phyloP scores from a whole-genome alignment of 2,888 invertebrate genomes.

The Criorhina ranunculi region DNA sequence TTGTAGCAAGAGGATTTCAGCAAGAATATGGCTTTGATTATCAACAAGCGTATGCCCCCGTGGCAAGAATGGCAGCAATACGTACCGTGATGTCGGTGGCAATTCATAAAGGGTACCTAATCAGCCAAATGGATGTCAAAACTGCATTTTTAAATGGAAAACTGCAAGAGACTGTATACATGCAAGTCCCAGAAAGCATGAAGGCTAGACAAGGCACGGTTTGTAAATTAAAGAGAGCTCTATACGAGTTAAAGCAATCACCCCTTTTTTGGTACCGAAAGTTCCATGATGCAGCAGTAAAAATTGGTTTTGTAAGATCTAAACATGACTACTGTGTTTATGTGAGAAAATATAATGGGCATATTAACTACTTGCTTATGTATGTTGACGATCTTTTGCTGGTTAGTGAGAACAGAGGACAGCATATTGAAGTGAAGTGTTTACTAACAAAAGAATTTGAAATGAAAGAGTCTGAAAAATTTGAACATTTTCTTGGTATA shows the following conservation, averaged over 20 bases:
- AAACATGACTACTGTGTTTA: neutral
- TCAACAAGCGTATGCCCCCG: too few species aligned
- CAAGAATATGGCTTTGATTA: slow-evolving; percentile 36
- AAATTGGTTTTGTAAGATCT: too few species aligned
- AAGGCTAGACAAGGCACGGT: neutral
- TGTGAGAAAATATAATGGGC: neutral
- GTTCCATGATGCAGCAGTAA: neutral
- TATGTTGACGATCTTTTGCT: neutral
- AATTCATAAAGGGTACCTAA: neutral
- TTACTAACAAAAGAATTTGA: neutral
- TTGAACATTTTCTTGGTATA: too few species aligned
- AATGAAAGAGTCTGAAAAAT: neutral
- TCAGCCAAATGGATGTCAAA: neutral
- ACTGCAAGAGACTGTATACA: too few species aligned
- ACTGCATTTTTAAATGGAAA: too few species aligned
- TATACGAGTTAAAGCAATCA: too few species aligned
- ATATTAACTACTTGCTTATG: neutral
- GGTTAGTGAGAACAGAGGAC: neutral
- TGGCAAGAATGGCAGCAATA: slow-evolving; percentile 25
- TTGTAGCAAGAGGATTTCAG: slow-evolving; percentile 28
- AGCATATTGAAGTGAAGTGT: neutral
- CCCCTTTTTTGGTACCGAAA: neutral
- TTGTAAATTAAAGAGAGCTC: neutral
- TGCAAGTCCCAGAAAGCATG: neutral
- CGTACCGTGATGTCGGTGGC: slow-evolving; percentile 21